These are phyloP conservation scores for Drosophila gaucha DNA, from an alignment of 2,888 invertebrate genomes.

Conservation along the genomic window DNA sequence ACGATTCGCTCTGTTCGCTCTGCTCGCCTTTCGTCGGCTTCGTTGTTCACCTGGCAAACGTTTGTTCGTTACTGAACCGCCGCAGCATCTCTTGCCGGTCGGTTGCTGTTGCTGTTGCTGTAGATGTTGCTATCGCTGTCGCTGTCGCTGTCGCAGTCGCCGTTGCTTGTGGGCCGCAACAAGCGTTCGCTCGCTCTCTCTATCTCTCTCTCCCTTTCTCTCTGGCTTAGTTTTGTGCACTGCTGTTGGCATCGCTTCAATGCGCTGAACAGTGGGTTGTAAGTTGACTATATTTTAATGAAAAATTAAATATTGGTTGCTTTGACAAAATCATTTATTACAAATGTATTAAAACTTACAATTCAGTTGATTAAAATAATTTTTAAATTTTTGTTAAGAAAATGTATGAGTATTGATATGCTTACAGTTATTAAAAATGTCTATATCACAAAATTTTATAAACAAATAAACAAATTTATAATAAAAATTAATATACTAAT, in stretches of 20 bases:
- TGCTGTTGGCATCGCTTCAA: slow-evolving; percentile 17
- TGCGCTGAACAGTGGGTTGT: slow-evolving; percentile 30
- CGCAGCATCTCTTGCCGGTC: slow-evolving; percentile 53
- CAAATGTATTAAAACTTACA: no score
- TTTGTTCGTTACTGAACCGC: slow-evolving; percentile 56
- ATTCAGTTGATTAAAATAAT: no score
- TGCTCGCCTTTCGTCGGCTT: slow-evolving; percentile 44
- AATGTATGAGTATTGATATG: no score
- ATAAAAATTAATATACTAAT: background rate
- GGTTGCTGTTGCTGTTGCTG: slow-evolving; percentile 36
- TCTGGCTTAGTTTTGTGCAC: slow-evolving; percentile 24
- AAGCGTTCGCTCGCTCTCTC: slow-evolving; percentile 35
- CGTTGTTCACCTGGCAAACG: slow-evolving; percentile 74
- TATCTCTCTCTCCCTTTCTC: slow-evolving; percentile 3
- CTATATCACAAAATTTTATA: background rate
- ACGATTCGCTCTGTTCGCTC: slow-evolving; percentile 25
- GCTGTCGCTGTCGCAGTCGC: slow-evolving; percentile 13
- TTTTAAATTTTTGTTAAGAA: no score
- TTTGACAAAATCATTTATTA: no score
- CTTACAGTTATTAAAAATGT: no score
- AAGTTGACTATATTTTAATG: background rate
- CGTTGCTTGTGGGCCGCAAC: slow-evolving; percentile 44
- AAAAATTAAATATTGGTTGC: background rate
- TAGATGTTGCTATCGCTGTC: slow-evolving; percentile 13
- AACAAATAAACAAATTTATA: background rate